Percentiles rank a stretch among this genome's conserved stretches.
Conservation (phyloP, 2,113 vertebrate species). For the Melanerpes aurifrons region DNA sequence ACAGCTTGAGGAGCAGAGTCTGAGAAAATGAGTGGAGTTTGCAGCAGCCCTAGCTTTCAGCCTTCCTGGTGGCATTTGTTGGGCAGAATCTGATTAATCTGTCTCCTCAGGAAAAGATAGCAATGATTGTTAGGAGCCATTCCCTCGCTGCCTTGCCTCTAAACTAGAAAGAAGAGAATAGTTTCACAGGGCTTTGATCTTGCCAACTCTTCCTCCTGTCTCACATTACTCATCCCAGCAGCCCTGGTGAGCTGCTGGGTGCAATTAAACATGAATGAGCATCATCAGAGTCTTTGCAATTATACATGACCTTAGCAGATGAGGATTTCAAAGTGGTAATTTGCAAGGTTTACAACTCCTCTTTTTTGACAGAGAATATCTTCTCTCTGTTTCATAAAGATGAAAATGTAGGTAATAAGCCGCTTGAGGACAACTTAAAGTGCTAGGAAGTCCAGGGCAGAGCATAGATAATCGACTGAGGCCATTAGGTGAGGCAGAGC, state of each 20-base stretch:
- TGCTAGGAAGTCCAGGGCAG: not conserved
- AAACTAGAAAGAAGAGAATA: not conserved
- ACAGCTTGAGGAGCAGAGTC: slow-evolving; percentile 50
- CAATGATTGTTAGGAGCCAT: not conserved
- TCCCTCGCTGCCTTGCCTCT: not conserved
- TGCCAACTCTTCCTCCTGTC: not conserved
- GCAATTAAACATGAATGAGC: not conserved
- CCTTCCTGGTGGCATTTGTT: not conserved
- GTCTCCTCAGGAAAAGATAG: not conserved
- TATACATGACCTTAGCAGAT: not conserved
- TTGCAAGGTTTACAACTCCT: not conserved
- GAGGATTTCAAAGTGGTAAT: not conserved
- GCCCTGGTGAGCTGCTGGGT: not conserved
- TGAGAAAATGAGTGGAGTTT: slow-evolving; percentile 7
- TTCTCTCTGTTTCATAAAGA: not conserved
- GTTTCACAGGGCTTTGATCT: not conserved
- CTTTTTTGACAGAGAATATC: not conserved
- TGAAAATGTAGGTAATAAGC: not conserved
- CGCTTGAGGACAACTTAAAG: not conserved
- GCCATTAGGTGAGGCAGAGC: not conserved
- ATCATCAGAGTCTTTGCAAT: not conserved
- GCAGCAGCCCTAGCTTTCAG: not conserved
- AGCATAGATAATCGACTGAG: not conserved
- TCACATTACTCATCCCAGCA: not conserved
- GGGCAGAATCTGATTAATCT: not conserved